Conservation (phyloP, 2,888 invertebrate genomes). For the Herminia tarsipennalis region DNA sequence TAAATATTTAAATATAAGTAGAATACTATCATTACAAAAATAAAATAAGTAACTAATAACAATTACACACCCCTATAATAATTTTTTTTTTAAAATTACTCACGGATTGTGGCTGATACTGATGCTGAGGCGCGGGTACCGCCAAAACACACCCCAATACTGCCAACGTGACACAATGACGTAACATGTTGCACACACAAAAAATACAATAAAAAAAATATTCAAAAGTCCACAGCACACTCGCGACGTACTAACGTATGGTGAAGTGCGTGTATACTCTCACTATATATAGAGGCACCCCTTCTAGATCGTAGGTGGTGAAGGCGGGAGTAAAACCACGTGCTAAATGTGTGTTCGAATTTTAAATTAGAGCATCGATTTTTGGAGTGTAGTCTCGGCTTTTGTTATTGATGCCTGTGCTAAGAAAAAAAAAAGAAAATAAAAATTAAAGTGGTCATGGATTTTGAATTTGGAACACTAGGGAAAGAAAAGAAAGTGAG, state of each 20-base stretch:
- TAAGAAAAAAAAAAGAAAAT: background rate
- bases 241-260: conserved; percentile 69
- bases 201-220: conserved; percentile 44
- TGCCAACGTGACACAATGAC: conserved; percentile 71
- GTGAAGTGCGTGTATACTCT: conserved; percentile 70
- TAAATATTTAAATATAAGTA: too few species aligned
- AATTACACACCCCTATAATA: too few species aligned
- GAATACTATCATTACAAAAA: too few species aligned
- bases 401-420: conserved; percentile 5
- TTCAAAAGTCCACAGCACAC: conserved; percentile 64
- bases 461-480: too few species aligned
- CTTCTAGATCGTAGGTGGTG: conserved; percentile 62
- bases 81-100: conserved; percentile 48
- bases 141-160: conserved; percentile 71
- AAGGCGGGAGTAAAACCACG: conserved; percentile 59
- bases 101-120: conserved; percentile 75
- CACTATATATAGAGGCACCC: conserved; percentile 82
- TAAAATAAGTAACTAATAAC: too few species aligned
- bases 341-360: conserved; percentile 41
- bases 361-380: conserved; percentile 47
- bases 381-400: conserved; percentile 26
- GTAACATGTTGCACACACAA: conserved; percentile 75
- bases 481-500: too few species aligned
- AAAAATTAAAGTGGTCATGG: too few species aligned
- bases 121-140: conserved; percentile 62